Evolutionary conservation across 2,797 vertebrate species (phyloP).

Genomic region (Gadopsis marmoratus): DNA sequence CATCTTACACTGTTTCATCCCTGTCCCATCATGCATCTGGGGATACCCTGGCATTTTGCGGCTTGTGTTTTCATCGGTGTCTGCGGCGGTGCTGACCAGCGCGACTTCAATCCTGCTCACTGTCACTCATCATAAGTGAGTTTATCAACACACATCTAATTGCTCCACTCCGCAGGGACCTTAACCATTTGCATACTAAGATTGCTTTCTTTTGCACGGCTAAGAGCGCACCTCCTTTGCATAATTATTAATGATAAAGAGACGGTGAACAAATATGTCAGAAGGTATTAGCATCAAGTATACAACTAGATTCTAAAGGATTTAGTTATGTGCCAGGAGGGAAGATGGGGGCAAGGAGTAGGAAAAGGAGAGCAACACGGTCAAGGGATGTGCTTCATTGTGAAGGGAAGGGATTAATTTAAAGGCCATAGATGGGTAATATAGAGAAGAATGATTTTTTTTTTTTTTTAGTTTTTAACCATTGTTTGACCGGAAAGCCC

Average conservation of each 20-base stretch:
- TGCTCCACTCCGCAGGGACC: slow-evolving; percentile 81
- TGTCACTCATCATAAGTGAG: slow-evolving; percentile 94
- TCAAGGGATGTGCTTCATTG: slow-evolving; percentile 61
- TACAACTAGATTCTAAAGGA: slow-evolving; percentile 78
- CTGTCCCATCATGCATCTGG: slow-evolving; percentile 87
- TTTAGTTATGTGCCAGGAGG: slow-evolving; percentile 49
- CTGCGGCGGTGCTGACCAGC: slow-evolving; percentile 84
- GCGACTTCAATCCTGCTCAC: slow-evolving; percentile 89
- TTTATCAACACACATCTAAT: slow-evolving; percentile 92
- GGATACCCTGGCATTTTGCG: slow-evolving; percentile 91
- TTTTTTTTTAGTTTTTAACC: slow-evolving; percentile 34
- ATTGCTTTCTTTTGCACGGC: slow-evolving; percentile 90
- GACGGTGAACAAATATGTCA: slow-evolving; percentile 90
- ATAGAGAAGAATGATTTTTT: slow-evolving; percentile 18
- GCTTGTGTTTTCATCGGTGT: slow-evolving; percentile 89
- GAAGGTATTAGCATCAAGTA: slow-evolving; percentile 85
- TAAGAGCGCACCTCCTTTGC: slow-evolving; percentile 86
- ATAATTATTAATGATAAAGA: slow-evolving; percentile 96
- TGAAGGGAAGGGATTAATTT: slow-evolving; percentile 72
- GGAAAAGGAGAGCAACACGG: slow-evolving; percentile 47
- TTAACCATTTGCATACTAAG: slow-evolving; percentile 93
- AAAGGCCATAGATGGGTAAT: slow-evolving; percentile 47
- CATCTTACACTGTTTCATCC: slow-evolving; percentile 89
- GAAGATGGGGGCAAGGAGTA: slow-evolving; percentile 56
- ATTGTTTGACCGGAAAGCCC: slow-evolving; percentile 30